Conservation (phyloP, 2,113 vertebrate species). For the Macquaria australasica region DNA sequence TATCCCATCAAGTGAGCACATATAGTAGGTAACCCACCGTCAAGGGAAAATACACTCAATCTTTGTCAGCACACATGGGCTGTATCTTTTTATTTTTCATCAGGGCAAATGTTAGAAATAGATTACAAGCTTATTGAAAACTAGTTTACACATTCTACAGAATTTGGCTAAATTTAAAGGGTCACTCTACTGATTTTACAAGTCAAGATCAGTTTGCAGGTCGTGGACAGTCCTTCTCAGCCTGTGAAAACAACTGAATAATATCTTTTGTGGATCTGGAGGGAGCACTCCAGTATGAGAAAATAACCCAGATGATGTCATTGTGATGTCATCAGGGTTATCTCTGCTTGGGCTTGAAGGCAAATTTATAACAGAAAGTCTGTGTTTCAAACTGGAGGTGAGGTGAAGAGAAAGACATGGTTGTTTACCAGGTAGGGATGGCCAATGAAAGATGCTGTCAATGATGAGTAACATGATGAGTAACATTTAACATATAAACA, state of each 20-base stretch:
- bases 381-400: not conserved
- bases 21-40: conserved; percentile 32
- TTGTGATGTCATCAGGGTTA: not conserved
- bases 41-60: conserved; percentile 44
- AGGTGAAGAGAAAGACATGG: not conserved
- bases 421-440: not conserved
- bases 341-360: not conserved
- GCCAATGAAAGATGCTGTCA: not conserved
- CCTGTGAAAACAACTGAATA: too few species aligned
- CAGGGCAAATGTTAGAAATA: conserved; percentile 25
- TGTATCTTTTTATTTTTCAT: conserved; percentile 15
- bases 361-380: not conserved
- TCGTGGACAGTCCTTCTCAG: too few species aligned
- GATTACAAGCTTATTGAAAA: conserved; percentile 8
- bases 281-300: too few species aligned
- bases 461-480: not conserved
- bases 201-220: not conserved
- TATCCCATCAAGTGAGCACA: conserved; percentile 61
- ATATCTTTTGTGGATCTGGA: too few species aligned
- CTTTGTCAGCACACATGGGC: conserved; percentile 53
- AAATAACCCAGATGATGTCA: not conserved
- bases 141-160: too few species aligned
- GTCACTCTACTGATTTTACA: not conserved
- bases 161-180: not conserved
- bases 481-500: not conserved